Percentiles rank a stretch among this genome's conserved stretches.
Evolutionary conservation across 37 sponge, comb jelly and placozoan species (phyloP).

Genomic region (Agelas oroides): DNA sequence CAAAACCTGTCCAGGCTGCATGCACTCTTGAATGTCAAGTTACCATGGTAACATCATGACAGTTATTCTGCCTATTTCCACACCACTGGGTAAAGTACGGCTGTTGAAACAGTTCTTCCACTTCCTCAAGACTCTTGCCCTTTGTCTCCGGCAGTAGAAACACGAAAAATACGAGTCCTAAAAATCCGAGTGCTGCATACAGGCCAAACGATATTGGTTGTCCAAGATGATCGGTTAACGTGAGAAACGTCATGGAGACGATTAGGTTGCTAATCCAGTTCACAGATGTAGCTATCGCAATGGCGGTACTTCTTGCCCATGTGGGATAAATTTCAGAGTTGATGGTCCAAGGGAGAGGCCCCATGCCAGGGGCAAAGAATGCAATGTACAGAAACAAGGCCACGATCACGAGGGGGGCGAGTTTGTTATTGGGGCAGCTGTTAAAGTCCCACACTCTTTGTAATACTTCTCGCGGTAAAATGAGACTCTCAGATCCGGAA

Average conservation of each 20-base stretch:
- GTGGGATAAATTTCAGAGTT: constrained; percentile 97
- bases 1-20: too few species aligned
- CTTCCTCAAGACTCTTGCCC: constrained; percentile 76
- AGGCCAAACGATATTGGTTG: constrained; percentile 76
- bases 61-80: not conserved
- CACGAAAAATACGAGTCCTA: constrained; percentile 75
- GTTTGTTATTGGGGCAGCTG: constrained; percentile 52
- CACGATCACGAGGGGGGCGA: constrained; percentile 71
- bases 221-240: constrained; percentile 61
- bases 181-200: constrained; percentile 69
- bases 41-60: too few species aligned
- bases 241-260: constrained; percentile 89
- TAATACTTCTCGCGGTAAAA: not conserved
- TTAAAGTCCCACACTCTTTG: constrained; percentile 48
- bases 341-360: constrained; percentile 95
- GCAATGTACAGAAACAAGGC: constrained; percentile 88
- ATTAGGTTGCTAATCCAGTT: constrained; percentile 92
- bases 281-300: constrained; percentile 76
- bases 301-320: constrained; percentile 89
- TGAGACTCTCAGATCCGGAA: too few species aligned
- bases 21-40: too few species aligned
- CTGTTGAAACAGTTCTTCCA: constrained; percentile 73
- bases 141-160: constrained; percentile 87
- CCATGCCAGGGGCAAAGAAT: constrained; percentile 95
- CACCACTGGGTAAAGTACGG: constrained; percentile 73